Conservation (phyloP, 1,140 invertebrate genomes). For the Myzus persicae region DNA sequence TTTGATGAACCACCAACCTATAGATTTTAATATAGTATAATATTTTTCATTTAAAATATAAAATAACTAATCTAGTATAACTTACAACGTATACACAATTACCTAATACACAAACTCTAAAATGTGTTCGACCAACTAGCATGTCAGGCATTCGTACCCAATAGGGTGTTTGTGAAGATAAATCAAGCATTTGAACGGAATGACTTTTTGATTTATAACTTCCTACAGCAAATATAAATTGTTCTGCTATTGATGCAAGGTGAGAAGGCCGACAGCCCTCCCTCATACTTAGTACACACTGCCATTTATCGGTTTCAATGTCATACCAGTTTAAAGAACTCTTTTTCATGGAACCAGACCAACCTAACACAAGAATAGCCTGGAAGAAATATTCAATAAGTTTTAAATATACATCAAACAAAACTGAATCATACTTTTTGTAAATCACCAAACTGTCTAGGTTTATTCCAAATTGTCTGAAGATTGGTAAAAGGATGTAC, state of each 20-base stretch:
- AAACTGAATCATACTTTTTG: constrained; percentile 8
- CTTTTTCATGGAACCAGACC: constrained; percentile 95
- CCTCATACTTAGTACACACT: constrained; percentile 82
- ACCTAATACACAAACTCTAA: constrained; percentile 90
- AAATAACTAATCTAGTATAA: constrained; percentile 43
- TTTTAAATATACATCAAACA: background rate
- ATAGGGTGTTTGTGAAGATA: constrained; percentile 68
- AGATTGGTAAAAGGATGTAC: constrained; percentile 80
- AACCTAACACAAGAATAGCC: constrained; percentile 88
- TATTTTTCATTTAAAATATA: background rate
- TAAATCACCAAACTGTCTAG: constrained; percentile 70
- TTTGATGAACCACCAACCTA: background rate
- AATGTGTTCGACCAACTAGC: constrained; percentile 87
- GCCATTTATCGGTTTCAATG: constrained; percentile 83
- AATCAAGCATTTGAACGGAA: constrained; percentile 78
- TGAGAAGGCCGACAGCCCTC: constrained; percentile 75
- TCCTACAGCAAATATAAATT: constrained; percentile 91
- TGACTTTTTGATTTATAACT: constrained; percentile 89
- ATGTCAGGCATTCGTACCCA: constrained; percentile 88
- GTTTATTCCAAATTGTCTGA: constrained; percentile 83
- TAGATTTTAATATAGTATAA: constrained; percentile 48
- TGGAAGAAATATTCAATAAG: constrained; percentile 62
- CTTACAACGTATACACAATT: constrained; percentile 87
- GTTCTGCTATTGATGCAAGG: constrained; percentile 81
- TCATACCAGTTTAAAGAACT: constrained; percentile 90